Base-by-base conservation (phyloP, 2,113 vertebrate species). In the Thunnus thynnus region DNA sequence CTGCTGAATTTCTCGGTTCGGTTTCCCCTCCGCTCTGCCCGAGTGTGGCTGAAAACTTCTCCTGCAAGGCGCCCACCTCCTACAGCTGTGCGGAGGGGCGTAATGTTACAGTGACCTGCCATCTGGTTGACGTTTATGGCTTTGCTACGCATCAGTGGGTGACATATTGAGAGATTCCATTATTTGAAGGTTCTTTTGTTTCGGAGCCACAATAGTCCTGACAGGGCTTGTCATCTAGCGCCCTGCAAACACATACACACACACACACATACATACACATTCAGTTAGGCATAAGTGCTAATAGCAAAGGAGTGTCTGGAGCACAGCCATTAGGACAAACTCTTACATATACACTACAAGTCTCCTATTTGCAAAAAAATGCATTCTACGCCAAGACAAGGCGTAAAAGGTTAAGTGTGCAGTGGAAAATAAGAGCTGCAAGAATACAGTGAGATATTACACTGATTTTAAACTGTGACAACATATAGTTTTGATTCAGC, bases 191-290 rank as follows among this genome's bases (percentile, higher is more conserved):
- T 71, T 84, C 84, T 86, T 94, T 94, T 93, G 84, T 93, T 72
- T 83, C 74, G 63, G 69, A 69, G 17, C 22, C 80, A 88, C 90
- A 94, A 88, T 89, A 76, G 68, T 58, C 75, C 54, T 92, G 93
- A 94, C 92, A 93, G 89, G n/a, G 58, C 86, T 84, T 88, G 90
- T 94, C 93, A 91, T 47, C 73, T 65, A 22, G 3, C 9, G 48
- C 66, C 60, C 79, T 67, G 50, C 72, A 83, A 77, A 75, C 86
- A 70, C 71, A 73, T 27, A 72, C 25, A 30, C 52, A 63, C 70
- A 62, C 36, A 9, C 36, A 58, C 14, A 8, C 3, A 25, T 48
- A 66, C 65, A 72, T 46, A 61, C 52, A 52, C 65, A 52, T 47
- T 55, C 30, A 18, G n/a, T 22, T 27, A 72, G 55, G 54, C 60